These are phyloP conservation scores for Sphyrna mokarran DNA, from an alignment of 2,113 vertebrate species.

Conservation along the genomic window DNA sequence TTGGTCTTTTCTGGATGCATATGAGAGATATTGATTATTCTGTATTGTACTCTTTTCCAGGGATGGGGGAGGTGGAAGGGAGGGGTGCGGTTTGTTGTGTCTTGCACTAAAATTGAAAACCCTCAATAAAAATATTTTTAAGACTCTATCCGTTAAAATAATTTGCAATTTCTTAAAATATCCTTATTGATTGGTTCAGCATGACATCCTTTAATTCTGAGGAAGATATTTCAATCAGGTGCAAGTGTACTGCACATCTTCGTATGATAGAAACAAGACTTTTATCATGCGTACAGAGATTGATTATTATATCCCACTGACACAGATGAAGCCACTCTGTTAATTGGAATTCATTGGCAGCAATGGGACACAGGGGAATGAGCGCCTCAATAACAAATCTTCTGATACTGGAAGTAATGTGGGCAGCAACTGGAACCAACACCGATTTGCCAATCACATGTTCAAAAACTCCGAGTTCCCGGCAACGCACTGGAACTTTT, in stretches of 20 bases:
- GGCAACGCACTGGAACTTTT: not conserved
- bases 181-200: not conserved
- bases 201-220: not conserved
- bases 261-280: not conserved
- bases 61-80: too few relatives aligned
- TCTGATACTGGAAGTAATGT: too few relatives aligned
- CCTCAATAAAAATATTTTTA: too few relatives aligned
- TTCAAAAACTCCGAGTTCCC: not conserved
- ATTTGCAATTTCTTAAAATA: not conserved
- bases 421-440: not conserved
- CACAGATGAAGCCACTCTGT: not conserved
- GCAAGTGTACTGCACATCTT: not conserved
- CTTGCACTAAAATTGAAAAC: too few relatives aligned
- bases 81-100: too few relatives aligned
- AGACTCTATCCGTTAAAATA: not conserved
- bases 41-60: too few relatives aligned
- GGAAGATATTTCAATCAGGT: not conserved
- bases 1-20: too few relatives aligned
- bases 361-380: not conserved
- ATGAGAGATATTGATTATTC: too few relatives aligned
- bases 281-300: not conserved
- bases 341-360: not conserved
- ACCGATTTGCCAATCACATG: not conserved
- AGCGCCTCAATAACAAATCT: not conserved
- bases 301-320: not conserved